Evolutionary conservation across 2,888 invertebrate species (phyloP).

Genomic region (Digitonthophagus gazella): DNA sequence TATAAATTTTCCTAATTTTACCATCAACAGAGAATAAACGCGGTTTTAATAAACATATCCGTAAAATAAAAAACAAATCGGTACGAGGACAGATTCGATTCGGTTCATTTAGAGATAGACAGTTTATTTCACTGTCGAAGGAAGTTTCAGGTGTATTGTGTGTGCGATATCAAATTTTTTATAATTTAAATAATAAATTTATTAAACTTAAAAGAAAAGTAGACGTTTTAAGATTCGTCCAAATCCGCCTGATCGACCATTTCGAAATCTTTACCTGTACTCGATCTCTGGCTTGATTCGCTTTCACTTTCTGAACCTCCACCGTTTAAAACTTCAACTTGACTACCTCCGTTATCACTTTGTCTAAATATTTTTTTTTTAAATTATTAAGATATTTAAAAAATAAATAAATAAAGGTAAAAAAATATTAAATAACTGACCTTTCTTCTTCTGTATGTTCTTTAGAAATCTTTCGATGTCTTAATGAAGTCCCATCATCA

Average conservation of each 20-base stretch:
- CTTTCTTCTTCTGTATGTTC: conserved; percentile 34
- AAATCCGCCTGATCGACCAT: conserved; percentile 74
- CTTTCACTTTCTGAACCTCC: conserved; percentile 76
- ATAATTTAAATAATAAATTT: too few species aligned
- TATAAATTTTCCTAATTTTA: neutral
- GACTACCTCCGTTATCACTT: conserved; percentile 23
- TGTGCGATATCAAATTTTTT: neutral
- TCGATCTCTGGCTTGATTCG: conserved; percentile 75
- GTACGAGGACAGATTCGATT: too few species aligned
- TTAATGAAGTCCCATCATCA: conserved; percentile 39
- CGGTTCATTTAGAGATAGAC: too few species aligned
- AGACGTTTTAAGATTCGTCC: conserved; percentile 45
- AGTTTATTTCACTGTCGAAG: too few species aligned
- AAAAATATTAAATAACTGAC: conserved; percentile 27
- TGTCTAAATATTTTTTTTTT: conserved; percentile 22
- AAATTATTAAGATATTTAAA: neutral
- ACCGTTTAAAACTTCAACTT: conserved; percentile 39
- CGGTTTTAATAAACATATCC: too few species aligned
- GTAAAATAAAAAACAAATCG: neutral
- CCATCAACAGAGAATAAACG: neutral
- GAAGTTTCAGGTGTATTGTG: too few species aligned
- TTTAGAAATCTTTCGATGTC: conserved; percentile 32
- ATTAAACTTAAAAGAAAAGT: too few species aligned
- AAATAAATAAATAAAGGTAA: neutral
- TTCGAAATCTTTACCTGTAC: conserved; percentile 84